These are phyloP conservation scores for Crotalus horridus DNA, from an alignment of 2,113 vertebrate genomes.

Conservation along the genomic window DNA sequence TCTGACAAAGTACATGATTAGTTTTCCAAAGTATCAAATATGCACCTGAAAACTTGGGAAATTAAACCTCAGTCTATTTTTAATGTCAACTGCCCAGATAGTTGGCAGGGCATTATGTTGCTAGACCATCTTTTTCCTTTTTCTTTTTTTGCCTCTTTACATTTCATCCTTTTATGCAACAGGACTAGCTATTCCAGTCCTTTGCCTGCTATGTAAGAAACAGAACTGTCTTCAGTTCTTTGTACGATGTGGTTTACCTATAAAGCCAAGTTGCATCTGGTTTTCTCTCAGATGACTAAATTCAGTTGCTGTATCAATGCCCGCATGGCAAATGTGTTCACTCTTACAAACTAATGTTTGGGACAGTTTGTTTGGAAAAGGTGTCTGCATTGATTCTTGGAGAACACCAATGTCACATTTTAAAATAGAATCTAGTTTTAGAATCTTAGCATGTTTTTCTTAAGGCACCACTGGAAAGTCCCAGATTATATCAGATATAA, in stretches of 20 bases:
- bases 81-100: not conserved
- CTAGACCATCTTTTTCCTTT: not conserved
- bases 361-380: not conserved
- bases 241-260: not conserved
- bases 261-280: not conserved
- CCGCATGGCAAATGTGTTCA: not conserved
- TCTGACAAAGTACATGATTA: slow-evolving; percentile 29
- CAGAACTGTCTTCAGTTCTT: not conserved
- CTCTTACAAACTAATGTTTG: not conserved
- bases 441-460: not conserved
- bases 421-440: not conserved
- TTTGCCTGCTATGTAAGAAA: not conserved
- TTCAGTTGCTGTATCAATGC: not conserved
- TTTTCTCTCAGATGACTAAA: not conserved
- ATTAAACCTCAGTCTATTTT: slow-evolving; percentile 6
- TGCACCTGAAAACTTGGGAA: not conserved
- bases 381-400: not conserved
- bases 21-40: slow-evolving; percentile 27
- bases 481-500: not conserved
- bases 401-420: not conserved
- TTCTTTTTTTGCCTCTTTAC: not conserved
- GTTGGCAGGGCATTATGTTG: not conserved
- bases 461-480: not conserved
- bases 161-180: not conserved
- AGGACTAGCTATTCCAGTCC: not conserved